Evolutionary conservation across 2,113 vertebrate genomes (phyloP), one percentile per base, ranked within the genome.

Genomic region (Gymnorhina tibicen): DNA sequence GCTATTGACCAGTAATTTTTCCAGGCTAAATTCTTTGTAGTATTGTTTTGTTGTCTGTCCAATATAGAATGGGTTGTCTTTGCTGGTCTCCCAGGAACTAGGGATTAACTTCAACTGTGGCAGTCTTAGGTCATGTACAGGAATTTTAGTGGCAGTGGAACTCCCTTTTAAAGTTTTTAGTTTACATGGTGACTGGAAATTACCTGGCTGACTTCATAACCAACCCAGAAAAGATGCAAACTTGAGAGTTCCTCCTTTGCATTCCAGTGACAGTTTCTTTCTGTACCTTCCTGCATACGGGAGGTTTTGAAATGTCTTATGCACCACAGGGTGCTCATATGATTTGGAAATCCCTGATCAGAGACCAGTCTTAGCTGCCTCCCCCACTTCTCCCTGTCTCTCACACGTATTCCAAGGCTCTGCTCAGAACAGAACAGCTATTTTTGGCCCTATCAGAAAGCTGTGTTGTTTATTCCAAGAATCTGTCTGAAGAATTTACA

Each of bases 391-490:
- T 92, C 35, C 11, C 39, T 73, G 83, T 22, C 28, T 73, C 59
- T 74, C 70, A 75, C 5, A 33, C 0, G 0, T 73, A 79, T 47
- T 83, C 30, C 56, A 74, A 77, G 41, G 28, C 39, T 92, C 18
- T 81, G 44, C 68, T 89, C 60, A 81, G 83, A 80, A 80, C 60
- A 81, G 83, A 80, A 80, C 13, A 70, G 46, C 21, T 67, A 74
- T 78, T 95, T 93, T 74, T 74, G 42, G 42, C 30, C 72, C 10
- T 76, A 93, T 85, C 59, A 70, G 64, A 91, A 91, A 86, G 8
- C 27, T 46, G 13, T 67, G 27, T 72, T 94, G 63, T 84, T 92
- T 86, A 91, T 84, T 91, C 67, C 79, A 95, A 84, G 80, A 89
- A 91, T 24, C 5, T 1, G 0, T 50, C 42, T 75, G 35, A 92